A percentile compares a stretch with the other conserved stretches of the same genome.
Conservation (phyloP, 2,888 invertebrate genomes). For the Lathronympha strigana region DNA sequence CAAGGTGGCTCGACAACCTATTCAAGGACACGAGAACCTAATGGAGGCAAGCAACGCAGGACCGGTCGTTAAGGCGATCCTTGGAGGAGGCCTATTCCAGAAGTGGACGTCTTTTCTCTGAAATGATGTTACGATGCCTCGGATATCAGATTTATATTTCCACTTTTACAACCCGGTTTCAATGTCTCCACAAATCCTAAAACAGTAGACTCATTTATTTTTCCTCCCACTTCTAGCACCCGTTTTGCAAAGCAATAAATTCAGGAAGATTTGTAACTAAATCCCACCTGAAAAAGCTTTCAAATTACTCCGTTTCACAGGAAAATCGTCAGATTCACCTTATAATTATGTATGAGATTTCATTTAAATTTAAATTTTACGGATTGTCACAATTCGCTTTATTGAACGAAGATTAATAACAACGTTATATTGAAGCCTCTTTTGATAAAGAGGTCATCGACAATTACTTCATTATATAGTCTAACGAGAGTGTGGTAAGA, state of each 20-base stretch:
- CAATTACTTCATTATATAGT: not conserved
- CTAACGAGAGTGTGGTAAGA: too few species aligned
- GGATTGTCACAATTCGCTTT: conserved; percentile 21
- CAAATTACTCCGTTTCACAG: conserved; percentile 32
- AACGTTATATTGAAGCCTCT: not conserved
- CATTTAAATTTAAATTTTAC: conserved; percentile 34
- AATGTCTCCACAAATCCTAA: not conserved
- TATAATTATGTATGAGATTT: conserved; percentile 41
- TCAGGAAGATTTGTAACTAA: conserved; percentile 38
- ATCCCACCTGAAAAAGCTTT: conserved; percentile 39
- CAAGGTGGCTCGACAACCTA: too few species aligned
- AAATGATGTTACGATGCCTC: too few species aligned
- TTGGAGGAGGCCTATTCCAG: too few species aligned
- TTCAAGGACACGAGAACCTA: too few species aligned
- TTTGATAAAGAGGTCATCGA: not conserved
- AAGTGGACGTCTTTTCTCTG: too few species aligned
- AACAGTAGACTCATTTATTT: conserved; percentile 28
- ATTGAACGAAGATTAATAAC: conserved; percentile 13
- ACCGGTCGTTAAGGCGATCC: too few species aligned
- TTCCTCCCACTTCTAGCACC: conserved; percentile 15
- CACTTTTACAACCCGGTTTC: not conserved
- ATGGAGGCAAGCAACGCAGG: too few species aligned
- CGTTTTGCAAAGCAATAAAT: conserved; percentile 39
- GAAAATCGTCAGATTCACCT: conserved; percentile 38
- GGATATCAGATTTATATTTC: too few species aligned